phyloP scores from a whole-genome alignment of 2,113 vertebrate genomes.

The Sinocyclocheilus maitianheensis region DNA sequence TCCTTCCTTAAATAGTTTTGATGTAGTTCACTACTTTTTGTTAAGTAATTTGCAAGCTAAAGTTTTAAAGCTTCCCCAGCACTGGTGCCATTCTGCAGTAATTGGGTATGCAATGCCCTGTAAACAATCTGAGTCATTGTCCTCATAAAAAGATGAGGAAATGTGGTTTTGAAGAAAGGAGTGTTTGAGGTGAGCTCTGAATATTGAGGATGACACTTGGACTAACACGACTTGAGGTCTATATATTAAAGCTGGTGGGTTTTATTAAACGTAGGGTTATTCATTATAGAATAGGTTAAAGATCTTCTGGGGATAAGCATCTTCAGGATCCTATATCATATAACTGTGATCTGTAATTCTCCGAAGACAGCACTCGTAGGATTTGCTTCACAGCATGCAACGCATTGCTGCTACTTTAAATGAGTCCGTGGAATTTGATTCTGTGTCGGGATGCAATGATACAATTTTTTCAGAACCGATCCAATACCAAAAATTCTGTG shows the following conservation, averaged over 20 bases:
- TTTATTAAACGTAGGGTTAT: background rate
- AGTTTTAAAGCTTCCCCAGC: background rate
- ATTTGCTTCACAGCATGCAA: background rate
- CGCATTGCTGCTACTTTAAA: background rate
- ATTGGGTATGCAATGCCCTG: background rate
- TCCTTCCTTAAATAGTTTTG: background rate
- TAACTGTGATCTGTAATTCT: constrained; percentile 1
- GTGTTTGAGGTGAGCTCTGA: background rate
- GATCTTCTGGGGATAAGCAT: background rate
- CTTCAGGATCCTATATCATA: background rate
- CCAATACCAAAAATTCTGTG: too few relatives aligned
- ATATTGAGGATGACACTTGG: background rate
- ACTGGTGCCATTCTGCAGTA: background rate
- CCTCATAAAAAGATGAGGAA: background rate
- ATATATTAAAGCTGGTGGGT: background rate
- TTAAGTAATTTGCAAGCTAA: background rate
- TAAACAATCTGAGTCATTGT: background rate
- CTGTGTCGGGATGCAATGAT: background rate
- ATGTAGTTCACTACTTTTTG: background rate
- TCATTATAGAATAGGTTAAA: background rate
- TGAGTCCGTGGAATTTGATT: background rate
- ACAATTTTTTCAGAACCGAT: too few relatives aligned
- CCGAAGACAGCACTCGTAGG: background rate
- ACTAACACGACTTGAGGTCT: background rate
- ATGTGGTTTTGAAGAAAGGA: background rate